Evolutionary conservation across 2,797 vertebrate genomes (phyloP).

Genomic region (Setipinna tenuifilis): DNA sequence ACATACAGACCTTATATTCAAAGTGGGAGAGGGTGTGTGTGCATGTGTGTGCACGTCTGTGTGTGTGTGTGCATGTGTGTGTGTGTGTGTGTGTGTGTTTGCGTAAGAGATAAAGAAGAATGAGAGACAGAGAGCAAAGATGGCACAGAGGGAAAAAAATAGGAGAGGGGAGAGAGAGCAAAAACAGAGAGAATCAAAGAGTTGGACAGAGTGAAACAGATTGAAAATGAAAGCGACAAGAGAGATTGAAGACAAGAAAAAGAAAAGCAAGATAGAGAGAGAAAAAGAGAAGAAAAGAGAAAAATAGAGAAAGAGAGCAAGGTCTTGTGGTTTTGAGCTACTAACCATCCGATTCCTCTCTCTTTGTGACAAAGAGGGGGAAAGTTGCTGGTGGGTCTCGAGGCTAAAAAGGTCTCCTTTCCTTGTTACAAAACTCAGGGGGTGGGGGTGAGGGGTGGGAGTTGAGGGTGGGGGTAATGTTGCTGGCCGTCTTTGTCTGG

Average conservation of each 20-base stretch:
- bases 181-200: no score
- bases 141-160: background rate
- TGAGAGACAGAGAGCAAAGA: background rate
- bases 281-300: no score
- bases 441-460: background rate
- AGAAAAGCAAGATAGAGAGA: no score
- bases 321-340: background rate
- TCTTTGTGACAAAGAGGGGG: conserved; percentile 37
- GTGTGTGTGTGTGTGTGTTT: conserved; percentile 10
- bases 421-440: background rate
- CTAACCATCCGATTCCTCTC: conserved; percentile 13
- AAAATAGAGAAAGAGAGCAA: no score
- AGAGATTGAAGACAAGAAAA: no score
- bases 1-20: conserved; percentile 38
- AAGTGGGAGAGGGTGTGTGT: conserved; percentile 21
- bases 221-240: no score
- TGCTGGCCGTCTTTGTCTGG: conserved; percentile 3
- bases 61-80: background rate
- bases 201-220: no score
- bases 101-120: background rate
- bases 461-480: background rate
- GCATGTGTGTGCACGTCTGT: background rate
- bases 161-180: background rate
- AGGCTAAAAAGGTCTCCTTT: background rate
- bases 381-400: background rate